These are phyloP conservation scores for Serinus canaria DNA, from an alignment of 2,113 vertebrate genomes.

Conservation along the genomic window DNA sequence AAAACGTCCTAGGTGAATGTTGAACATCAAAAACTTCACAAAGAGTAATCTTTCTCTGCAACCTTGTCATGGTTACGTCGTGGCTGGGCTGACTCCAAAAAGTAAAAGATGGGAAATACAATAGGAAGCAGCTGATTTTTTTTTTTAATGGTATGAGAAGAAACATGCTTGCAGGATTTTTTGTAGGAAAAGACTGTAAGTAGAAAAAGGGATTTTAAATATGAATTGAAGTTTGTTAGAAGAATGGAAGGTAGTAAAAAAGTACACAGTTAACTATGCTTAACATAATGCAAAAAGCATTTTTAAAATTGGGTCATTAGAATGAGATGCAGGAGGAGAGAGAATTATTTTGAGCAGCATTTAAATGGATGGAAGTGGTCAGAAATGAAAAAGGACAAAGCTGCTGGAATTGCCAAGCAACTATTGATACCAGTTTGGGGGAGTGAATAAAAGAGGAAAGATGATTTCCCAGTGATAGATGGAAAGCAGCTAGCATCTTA, in stretches of 20 bases:
- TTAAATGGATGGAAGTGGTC: neutral
- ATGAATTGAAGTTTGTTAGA: neutral
- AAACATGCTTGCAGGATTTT: neutral
- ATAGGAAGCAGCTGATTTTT: neutral
- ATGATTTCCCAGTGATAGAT: neutral
- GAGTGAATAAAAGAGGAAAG: neutral
- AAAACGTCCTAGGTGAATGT: neutral
- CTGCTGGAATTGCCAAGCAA: neutral
- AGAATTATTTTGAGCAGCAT: neutral
- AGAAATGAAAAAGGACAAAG: neutral
- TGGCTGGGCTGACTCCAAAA: neutral
- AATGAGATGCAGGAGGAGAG: neutral
- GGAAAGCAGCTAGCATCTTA: neutral
- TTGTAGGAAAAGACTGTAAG: neutral
- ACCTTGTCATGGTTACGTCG: neutral
- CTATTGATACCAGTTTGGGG: neutral
- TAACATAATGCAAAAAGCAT: neutral
- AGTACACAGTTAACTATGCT: neutral
- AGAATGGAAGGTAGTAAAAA: neutral
- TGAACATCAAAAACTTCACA: neutral
- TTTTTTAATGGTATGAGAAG: neutral
- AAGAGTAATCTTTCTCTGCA: neutral
- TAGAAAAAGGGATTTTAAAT: neutral
- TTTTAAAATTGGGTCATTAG: neutral
- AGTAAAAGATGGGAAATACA: neutral